These are phyloP conservation scores for Drosophila kikkawai DNA, from an alignment of 1,140 invertebrate genomes.

Conservation along the genomic window DNA sequence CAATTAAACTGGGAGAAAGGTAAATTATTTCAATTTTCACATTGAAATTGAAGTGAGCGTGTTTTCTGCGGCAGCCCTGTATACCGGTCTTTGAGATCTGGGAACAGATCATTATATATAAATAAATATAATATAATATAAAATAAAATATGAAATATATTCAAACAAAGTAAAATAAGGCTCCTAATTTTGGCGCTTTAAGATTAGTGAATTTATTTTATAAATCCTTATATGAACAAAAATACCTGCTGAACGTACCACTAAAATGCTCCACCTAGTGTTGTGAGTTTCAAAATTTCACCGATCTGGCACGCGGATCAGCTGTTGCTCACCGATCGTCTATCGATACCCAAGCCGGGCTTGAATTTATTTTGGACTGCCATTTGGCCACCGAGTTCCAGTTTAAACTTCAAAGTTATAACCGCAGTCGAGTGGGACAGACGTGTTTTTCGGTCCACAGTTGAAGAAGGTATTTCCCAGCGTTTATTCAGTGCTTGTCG, in stretches of 20 bases:
- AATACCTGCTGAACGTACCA: not conserved
- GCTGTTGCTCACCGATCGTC: not conserved
- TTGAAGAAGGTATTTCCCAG: slow-evolving; percentile 38
- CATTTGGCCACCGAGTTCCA: not conserved
- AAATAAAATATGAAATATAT: no score
- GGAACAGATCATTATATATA: no score
- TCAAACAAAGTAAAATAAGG: no score
- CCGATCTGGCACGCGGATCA: slow-evolving; percentile 1
- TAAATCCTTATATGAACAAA: no score
- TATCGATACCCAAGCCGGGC: slow-evolving; percentile 40
- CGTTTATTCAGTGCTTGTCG: slow-evolving; percentile 13
- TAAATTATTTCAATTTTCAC: no score
- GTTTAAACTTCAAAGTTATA: slow-evolving; percentile 15
- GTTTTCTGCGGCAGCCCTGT: no score
- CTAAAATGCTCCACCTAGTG: not conserved
- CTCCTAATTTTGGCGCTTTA: no score
- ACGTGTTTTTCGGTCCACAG: slow-evolving; percentile 24
- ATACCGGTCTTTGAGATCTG: no score
- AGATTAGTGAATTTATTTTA: no score
- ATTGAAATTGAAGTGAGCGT: no score
- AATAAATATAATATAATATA: no score
- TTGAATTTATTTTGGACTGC: slow-evolving; percentile 5
- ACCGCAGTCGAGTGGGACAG: slow-evolving; percentile 1
- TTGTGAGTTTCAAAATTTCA: not conserved
- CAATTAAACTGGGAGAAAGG: no score